Conservation (phyloP, 2,888 invertebrate genomes). For the Microplitis deprimator region DNA sequence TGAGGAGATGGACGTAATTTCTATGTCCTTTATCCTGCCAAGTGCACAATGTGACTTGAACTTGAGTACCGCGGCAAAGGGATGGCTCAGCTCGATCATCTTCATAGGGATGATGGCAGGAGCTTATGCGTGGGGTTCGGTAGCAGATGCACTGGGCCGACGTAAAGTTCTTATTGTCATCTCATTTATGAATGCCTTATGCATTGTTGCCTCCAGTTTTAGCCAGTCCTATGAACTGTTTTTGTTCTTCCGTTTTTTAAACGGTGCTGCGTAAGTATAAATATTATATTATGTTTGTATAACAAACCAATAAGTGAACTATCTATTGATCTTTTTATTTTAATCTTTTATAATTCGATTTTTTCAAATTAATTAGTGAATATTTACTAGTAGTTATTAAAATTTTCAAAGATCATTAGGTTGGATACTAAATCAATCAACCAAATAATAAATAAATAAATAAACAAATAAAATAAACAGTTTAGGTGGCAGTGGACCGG, state of each 20-base stretch:
- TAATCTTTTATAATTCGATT: no score
- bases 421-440: background rate
- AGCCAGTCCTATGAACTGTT: conserved; percentile 90
- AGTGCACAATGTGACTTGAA: conserved; percentile 94
- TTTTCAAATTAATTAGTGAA: no score
- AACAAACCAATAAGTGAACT: no score
- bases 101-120: conserved; percentile 96
- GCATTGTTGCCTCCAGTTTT: conserved; percentile 92
- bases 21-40: conserved; percentile 94
- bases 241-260: conserved; percentile 91
- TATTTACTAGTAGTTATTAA: no score
- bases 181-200: conserved; percentile 90
- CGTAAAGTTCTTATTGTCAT: conserved; percentile 91
- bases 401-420: no score
- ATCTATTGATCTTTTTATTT: conserved; percentile 12
- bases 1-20: conserved; percentile 96
- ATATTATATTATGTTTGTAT: background rate
- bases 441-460: conserved; percentile 19
- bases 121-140: conserved; percentile 93
- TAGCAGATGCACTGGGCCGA: conserved; percentile 90
- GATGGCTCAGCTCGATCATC: conserved; percentile 85
- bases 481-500: conserved; percentile 90
- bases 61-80: conserved; percentile 88
- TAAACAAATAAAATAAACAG: conserved; percentile 70
- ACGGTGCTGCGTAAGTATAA: conserved; percentile 91